Evolutionary conservation across 2,888 invertebrate species (phyloP).

Genomic region (Lottia gigantea): DNA sequence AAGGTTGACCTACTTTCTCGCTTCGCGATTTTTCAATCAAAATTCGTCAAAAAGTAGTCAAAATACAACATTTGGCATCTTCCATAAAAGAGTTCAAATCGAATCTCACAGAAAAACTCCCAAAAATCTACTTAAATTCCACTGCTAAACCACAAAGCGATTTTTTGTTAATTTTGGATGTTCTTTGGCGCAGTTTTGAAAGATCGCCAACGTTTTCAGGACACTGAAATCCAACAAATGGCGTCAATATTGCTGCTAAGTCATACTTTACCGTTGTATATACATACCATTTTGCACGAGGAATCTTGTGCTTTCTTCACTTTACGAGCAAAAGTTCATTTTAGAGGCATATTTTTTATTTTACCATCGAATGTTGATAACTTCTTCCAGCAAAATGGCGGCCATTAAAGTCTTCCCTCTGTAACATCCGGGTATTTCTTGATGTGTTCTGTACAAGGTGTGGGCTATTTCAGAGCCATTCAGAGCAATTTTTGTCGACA

Average conservation of each 20-base stretch:
- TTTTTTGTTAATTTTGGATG: neutral
- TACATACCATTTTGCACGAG: conserved; percentile 1
- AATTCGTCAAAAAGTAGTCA: neutral
- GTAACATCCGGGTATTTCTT: neutral
- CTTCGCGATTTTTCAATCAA: neutral
- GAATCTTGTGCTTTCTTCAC: neutral
- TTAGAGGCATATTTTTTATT: neutral
- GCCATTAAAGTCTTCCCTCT: neutral
- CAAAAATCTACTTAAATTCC: too few relatives aligned
- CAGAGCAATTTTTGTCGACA: neutral
- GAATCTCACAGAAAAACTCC: too few relatives aligned
- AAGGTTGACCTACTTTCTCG: neutral
- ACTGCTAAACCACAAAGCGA: too few relatives aligned
- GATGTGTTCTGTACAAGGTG: too few relatives aligned
- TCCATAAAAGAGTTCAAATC: too few relatives aligned
- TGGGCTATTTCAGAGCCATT: neutral
- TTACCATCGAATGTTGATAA: neutral
- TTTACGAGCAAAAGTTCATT: neutral
- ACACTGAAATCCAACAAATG: neutral
- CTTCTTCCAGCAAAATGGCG: conserved; percentile 11
- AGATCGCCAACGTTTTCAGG: neutral
- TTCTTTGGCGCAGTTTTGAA: conserved; percentile 7
- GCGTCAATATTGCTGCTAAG: neutral
- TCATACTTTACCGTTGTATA: neutral
- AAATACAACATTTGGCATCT: neutral